phyloP scores from a whole-genome alignment of 2,888 invertebrate genomes.

The Kuschelorhynchus macadamiae region DNA sequence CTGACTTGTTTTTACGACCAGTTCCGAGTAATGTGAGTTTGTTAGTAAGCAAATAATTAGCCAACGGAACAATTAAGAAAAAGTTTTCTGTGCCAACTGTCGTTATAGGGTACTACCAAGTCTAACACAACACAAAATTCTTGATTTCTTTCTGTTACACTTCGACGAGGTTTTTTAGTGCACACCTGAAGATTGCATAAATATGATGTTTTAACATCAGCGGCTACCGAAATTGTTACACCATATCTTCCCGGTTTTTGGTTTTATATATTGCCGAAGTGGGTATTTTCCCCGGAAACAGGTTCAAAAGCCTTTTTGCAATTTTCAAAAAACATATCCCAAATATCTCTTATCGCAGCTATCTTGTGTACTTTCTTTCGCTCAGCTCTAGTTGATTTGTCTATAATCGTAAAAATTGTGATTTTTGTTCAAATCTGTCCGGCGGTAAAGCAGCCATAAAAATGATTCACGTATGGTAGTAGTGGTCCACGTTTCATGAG shows the following conservation, averaged over 20 bases:
- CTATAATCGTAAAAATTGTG: too few species aligned
- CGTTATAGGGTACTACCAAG: slow-evolving; percentile 5
- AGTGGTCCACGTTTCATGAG: too few species aligned
- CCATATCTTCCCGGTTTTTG: slow-evolving; percentile 38
- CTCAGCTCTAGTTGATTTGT: too few species aligned
- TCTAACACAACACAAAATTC: slow-evolving; percentile 42
- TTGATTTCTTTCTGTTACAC: slow-evolving; percentile 39
- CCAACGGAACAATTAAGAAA: slow-evolving; percentile 29
- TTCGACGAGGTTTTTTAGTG: slow-evolving; percentile 15
- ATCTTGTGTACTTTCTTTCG: too few species aligned
- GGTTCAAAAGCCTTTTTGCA: slow-evolving; percentile 40
- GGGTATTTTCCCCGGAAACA: slow-evolving; percentile 47
- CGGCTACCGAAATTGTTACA: slow-evolving; percentile 47
- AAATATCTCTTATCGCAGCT: slow-evolving; percentile 34
- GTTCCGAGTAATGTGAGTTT: slow-evolving; percentile 48
- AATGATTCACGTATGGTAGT: too few species aligned
- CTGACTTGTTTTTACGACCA: slow-evolving; percentile 15
- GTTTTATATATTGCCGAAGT: slow-evolving; percentile 46
- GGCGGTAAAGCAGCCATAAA: too few species aligned
- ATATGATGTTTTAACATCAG: slow-evolving; percentile 46
- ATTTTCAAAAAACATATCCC: slow-evolving; percentile 35
- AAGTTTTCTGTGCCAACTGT: slow-evolving; percentile 16
- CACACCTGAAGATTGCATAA: slow-evolving; percentile 46
- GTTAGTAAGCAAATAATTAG: slow-evolving; percentile 18
- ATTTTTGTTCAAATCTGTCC: too few species aligned